Base-by-base conservation (phyloP, 1,140 invertebrate species). In the Drosophila triauraria region DNA sequence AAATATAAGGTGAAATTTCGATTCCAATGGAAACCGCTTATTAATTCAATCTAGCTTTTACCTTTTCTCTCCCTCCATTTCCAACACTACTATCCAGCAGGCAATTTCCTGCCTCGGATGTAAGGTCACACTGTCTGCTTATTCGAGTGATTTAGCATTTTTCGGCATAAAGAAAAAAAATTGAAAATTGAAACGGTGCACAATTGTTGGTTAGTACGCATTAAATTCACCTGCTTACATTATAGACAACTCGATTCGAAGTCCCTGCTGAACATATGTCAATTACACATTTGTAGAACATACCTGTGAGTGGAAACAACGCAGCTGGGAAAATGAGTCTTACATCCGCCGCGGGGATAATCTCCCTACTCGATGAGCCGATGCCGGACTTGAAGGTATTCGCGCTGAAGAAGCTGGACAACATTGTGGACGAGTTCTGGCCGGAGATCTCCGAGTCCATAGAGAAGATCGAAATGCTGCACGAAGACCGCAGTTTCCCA, bases 371-470 rank as follows among this genome's bases (percentile, higher is more conserved):
- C 59, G 98, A 99, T 93, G 98, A 99, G 93, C 96, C 97, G 32
- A 97, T 97, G 93, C 95, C 96, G 17, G 97, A 99, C 93, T 94
- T 99, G 48, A 98, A 99, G 93, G 96, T 97, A 3, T 99, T 99
- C 93, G 98, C 98, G 23, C 83, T 97, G 58, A 96, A 97, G 83
- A 98, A 98, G 91, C 94, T 99, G 47, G 96, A 99, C 93, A 95
- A 95, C 85, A 98, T 99, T 92, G 98, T 99, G 0, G 98, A 99
- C 93, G 97, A 99, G 93, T 99, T 99, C 94, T 99, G 98, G 98
- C 97, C 98, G 17, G 98, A 99, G 94, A 99, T 99, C 75, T 99
- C 98, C 0, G 99, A 99, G 94, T 97, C 98, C 12, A 98, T 99
- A 91, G 97, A 97, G 90, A 99, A 99, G 94, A 99, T 99, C 91